A percentile compares a stretch with the other conserved stretches of the same genome.
Evolutionary conservation across 2,888 invertebrate species (phyloP).

Genomic region (Sesamia inferens): DNA sequence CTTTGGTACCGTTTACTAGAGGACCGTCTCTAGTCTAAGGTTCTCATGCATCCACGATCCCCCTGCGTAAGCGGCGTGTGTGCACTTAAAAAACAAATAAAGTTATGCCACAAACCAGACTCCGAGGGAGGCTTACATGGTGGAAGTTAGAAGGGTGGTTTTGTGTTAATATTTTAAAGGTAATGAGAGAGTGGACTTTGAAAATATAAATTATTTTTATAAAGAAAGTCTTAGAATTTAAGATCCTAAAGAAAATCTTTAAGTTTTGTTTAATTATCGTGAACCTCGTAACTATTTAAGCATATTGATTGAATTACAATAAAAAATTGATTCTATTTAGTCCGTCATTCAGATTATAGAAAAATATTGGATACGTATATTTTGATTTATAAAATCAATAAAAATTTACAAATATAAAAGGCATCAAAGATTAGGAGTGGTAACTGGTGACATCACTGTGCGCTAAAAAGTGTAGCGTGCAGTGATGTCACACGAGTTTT

Average conservation of each 20-base stretch:
- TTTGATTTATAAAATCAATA: no score
- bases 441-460: no score
- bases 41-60: conserved; percentile 69
- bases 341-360: no score
- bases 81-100: conserved; percentile 87
- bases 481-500: no score
- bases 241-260: not conserved
- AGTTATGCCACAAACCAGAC: conserved; percentile 79
- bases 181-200: not conserved
- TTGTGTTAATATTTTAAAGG: conserved; percentile 12
- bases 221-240: not conserved
- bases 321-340: no score
- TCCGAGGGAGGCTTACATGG: conserved; percentile 71
- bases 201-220: not conserved
- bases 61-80: conserved; percentile 65
- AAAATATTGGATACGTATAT: no score
- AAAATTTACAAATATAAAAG: no score
- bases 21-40: conserved; percentile 54
- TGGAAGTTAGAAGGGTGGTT: not conserved
- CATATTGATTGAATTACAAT: not conserved
- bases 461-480: no score
- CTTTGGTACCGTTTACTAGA: conserved; percentile 66
- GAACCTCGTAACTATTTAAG: not conserved
- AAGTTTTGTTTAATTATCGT: not conserved
- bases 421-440: no score